A percentile compares a stretch with the other conserved stretches of the same genome.
Conservation (phyloP, 2,888 invertebrate genomes). For the Minunthozetes semirufus region DNA sequence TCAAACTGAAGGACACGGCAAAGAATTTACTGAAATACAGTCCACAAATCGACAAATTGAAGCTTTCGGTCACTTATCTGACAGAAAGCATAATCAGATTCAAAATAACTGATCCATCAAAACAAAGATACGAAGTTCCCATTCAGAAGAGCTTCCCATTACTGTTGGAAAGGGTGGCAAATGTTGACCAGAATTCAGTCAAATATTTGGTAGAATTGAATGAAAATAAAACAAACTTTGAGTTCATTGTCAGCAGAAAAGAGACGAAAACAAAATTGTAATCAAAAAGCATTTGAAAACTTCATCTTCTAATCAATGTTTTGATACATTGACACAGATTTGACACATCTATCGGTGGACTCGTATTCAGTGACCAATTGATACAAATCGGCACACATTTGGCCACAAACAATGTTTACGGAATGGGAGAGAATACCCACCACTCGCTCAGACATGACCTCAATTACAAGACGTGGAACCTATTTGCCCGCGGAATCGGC, state of each 20-base stretch:
- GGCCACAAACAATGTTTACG: conserved; percentile 33
- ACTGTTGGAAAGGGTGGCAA: background rate
- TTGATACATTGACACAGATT: conserved; percentile 23
- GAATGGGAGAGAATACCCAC: conserved; percentile 55
- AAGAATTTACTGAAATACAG: background rate
- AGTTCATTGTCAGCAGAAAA: conserved; percentile 1
- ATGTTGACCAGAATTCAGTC: background rate
- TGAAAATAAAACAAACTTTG: background rate
- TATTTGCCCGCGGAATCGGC: conserved; percentile 54
- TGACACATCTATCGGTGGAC: conserved; percentile 47
- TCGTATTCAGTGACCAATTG: conserved; percentile 37
- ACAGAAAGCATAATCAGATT: conserved; percentile 38
- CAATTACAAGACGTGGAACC: conserved; percentile 24
- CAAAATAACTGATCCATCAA: conserved; percentile 35
- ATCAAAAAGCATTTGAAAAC: background rate
- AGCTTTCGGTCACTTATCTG: conserved; percentile 37
- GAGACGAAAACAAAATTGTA: conserved; percentile 9
- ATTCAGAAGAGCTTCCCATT: conserved; percentile 38
- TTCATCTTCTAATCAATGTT: background rate
- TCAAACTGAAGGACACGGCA: background rate
- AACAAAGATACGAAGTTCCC: conserved; percentile 39
- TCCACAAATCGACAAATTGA: background rate
- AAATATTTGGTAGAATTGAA: background rate
- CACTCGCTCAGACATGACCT: conserved; percentile 1
- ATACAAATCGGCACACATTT: conserved; percentile 34